Percentiles rank a stretch among this genome's conserved stretches.
phyloP scores from a whole-genome alignment of 2,113 vertebrate genomes.

The Anseranas semipalmata region DNA sequence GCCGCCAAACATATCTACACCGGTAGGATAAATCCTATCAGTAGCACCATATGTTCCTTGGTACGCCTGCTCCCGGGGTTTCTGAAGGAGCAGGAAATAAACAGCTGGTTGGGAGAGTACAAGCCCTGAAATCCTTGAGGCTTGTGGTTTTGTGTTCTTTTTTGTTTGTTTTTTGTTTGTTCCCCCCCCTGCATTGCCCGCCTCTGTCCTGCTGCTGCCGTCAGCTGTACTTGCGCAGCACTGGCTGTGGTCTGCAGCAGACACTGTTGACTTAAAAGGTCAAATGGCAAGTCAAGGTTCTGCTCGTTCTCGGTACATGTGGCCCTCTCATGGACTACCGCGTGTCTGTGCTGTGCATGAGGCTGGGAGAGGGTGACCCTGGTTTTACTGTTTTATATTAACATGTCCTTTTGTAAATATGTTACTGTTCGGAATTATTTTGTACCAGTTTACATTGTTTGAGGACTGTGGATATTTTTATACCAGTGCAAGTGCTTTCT shows the following conservation, averaged over 20 bases:
- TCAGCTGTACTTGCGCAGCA: not conserved
- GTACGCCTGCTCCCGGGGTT: not conserved
- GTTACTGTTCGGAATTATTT: conserved; percentile 75
- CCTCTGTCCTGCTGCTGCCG: not conserved
- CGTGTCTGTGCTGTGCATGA: conserved; percentile 5
- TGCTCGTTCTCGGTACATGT: not conserved
- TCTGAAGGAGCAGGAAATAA: not conserved
- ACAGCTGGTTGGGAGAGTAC: not conserved
- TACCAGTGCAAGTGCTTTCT: conserved; percentile 75
- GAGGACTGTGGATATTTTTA: conserved; percentile 82
- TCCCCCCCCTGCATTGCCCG: not conserved
- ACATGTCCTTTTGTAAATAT: conserved; percentile 71
- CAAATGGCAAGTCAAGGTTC: not conserved
- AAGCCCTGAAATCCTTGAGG: not conserved
- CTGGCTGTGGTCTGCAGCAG: not conserved
- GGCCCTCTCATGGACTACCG: not conserved
- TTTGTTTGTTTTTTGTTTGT: not conserved
- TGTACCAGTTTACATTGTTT: conserved; percentile 72
- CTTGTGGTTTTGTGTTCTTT: not conserved
- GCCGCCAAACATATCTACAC: not conserved
- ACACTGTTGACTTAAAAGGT: not conserved
- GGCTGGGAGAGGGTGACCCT: not conserved
- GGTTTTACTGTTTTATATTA: conserved; percentile 72
- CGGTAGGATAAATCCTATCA: not conserved
- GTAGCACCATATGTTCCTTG: not conserved